A percentile compares a stretch with the other conserved stretches of the same genome.
Conservation (phyloP, 2,113 vertebrate genomes). For the Struthidea cinerea region DNA sequence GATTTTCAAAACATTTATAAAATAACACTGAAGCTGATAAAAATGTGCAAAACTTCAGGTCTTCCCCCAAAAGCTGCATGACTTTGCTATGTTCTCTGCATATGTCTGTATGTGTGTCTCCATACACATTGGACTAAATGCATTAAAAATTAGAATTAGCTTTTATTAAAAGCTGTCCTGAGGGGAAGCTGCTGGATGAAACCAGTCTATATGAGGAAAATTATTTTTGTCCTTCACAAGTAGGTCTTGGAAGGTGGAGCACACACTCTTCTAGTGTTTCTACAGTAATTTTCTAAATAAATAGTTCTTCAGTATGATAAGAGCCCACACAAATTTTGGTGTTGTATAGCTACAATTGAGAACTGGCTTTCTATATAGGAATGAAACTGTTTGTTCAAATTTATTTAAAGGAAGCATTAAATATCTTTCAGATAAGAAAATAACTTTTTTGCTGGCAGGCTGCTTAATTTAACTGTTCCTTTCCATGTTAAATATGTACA, state of each 20-base stretch:
- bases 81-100: background rate
- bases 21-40: background rate
- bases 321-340: background rate
- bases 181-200: background rate
- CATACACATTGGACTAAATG: background rate
- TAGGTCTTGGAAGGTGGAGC: background rate
- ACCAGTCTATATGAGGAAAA: background rate
- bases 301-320: background rate
- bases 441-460: background rate
- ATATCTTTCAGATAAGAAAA: background rate
- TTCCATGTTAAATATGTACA: background rate
- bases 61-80: background rate
- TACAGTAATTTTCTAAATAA: background rate
- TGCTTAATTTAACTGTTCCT: background rate
- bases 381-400: background rate
- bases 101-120: accelerated
- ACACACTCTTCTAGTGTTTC: background rate
- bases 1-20: background rate
- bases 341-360: background rate
- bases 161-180: background rate
- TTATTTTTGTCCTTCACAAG: background rate
- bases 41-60: background rate
- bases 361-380: background rate
- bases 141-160: background rate
- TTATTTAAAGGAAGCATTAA: background rate